A percentile compares a stretch with the other conserved stretches of the same genome.
phyloP scores from a whole-genome alignment of 2,888 invertebrate species.

The Apantesis nais region DNA sequence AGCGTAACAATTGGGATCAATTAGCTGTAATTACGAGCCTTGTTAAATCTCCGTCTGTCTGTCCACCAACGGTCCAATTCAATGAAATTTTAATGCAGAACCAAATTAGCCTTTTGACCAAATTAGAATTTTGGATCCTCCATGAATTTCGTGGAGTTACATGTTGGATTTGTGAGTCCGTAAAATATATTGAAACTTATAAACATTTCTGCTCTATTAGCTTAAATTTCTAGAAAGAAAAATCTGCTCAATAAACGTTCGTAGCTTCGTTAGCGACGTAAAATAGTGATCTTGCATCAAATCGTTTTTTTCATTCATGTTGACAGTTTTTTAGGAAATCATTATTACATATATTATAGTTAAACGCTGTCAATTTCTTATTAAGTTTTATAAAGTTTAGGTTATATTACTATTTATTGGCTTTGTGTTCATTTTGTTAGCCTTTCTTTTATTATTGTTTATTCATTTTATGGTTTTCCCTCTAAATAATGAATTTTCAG shows the following conservation, averaged over 20 bases:
- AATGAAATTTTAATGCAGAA: constrained; percentile 15
- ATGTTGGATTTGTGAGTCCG: neutral
- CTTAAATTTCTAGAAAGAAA: neutral
- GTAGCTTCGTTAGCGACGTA: neutral
- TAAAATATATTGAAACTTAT: neutral
- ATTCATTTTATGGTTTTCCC: too few species aligned
- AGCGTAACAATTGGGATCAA: constrained; percentile 32
- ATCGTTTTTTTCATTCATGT: too few species aligned
- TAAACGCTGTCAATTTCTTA: too few species aligned
- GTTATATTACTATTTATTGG: too few species aligned
- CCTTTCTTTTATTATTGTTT: too few species aligned
- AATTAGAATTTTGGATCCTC: constrained; percentile 4
- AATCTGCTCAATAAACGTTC: neutral
- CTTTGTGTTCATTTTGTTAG: too few species aligned
- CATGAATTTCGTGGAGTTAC: neutral
- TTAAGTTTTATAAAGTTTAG: too few species aligned
- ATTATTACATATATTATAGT: too few species aligned
- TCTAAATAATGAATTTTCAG: too few species aligned
- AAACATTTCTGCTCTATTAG: neutral
- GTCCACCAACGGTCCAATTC: constrained; percentile 18
- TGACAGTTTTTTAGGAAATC: too few species aligned
- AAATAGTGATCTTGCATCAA: neutral
- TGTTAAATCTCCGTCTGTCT: constrained; percentile 18
- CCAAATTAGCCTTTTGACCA: constrained; percentile 7
- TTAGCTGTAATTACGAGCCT: constrained; percentile 29